Evolutionary conservation across 2,888 invertebrate species (phyloP), one percentile per base, ranked within the genome.

Genomic region (Arge pagana): DNA sequence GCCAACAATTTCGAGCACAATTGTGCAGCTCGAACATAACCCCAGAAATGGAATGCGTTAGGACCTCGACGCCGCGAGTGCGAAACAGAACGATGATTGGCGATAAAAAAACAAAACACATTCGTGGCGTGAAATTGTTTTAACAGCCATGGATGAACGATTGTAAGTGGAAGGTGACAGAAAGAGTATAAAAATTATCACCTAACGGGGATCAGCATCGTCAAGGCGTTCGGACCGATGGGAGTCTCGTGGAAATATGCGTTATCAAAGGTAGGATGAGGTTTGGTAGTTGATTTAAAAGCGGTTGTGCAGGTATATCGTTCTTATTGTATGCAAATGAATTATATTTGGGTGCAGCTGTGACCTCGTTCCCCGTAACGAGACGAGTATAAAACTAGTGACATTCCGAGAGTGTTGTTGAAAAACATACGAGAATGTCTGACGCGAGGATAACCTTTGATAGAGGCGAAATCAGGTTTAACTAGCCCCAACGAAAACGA

Each of bases 321-420:
- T 33, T 48, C 52, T 53, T 31, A 59, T 63, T 57, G 61, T 55
- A 61, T 56, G 59, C 43, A 60, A 66, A 64, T 60, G 43, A 56
- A 53, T 55, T 57, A n/a, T 59, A 60, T 62, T 61, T 52, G 56
- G 56, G 52, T 53, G 53, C 60, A 64, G 60, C 58, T 56, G 59
- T 55, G 60, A 61, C 60, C 60, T 59, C 54, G 48, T 62, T 63
- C 54, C 45, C 37, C 24, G 48, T 15, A n/a, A 52, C 33, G 11
- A 33, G 5, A 23, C 15, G 23, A 19, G 48, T 36, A 55, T 43
- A 59, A 45, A 48, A 31, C 36, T 24, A 23, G 48, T 24, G 41
- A 45, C 48, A 37, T 30, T 51, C 30, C 24, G 21, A 45, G 30
- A n/a, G n/a, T n/a, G n/a, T n/a, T 31, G 23, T 33, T 43, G 43